Base-by-base conservation (phyloP, 2,888 invertebrate species). In the Cheilosia scutellata region DNA sequence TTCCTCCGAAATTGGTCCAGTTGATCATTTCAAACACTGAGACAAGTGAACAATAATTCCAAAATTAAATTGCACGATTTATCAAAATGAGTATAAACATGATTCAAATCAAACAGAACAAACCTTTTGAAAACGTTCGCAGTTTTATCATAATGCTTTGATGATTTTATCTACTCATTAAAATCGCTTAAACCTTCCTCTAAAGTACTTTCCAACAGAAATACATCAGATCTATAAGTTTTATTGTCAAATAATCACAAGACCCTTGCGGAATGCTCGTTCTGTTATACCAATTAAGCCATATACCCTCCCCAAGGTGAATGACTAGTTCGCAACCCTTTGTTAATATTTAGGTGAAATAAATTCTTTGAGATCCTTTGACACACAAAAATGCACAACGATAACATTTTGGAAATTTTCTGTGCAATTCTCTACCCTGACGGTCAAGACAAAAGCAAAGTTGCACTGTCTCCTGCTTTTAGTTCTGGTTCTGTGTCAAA, bases 331-430 rank as follows among this genome's bases (percentile, higher is more conserved):
- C 42, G 4, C 27, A 42, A 13, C 13, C 25, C 42, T 42, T 42
- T 60, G 60, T 27, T 60, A 42, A 44, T 60, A 9, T 60, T 42
- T 60, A 42, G 42, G 42, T 11, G n/a, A 4, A 42, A 42, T 27
- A 27, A n/a, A 42, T 27, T 27, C 5, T 27, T 60, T 60, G n/a
- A 44, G 27, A 33, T 65, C 20, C 33, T 65, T 57, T 75, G 55
- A 65, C 42, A 40, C 33, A 47, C 57, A 47, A 44, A 74, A 75
- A 55, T 27, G 44, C 9, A 49, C 20, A 76, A 58, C 57, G 40
- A 76, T 51, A 57, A 31, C 47, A 58, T 66, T 57, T 66, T 40
- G 49, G 29, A 1, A 47, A 75, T 57, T 62, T 44, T 53, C 51
- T 53, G 51, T 31, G 5, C 13, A 42, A 37, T 40, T 13, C 5